A percentile compares a stretch with the other conserved stretches of the same genome.
Evolutionary conservation across 2,888 invertebrate species (phyloP).

Genomic region (Sipha maydis): DNA sequence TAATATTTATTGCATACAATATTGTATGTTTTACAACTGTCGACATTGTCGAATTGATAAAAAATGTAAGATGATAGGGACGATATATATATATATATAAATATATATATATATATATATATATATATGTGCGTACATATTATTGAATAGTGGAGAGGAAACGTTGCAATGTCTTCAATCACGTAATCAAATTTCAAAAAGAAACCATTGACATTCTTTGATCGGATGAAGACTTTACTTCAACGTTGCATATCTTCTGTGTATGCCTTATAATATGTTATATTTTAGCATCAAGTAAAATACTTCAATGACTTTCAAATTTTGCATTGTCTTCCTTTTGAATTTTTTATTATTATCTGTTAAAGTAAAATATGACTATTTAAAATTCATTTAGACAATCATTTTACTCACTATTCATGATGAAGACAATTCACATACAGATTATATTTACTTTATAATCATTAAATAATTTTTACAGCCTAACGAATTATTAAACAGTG

Average conservation of each 20-base stretch:
- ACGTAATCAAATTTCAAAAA: slow-evolving; percentile 1
- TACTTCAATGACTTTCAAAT: not conserved
- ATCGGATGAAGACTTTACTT: not conserved
- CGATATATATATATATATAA: not conserved
- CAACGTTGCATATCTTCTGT: not conserved
- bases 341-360: not conserved
- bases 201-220: slow-evolving; percentile 17
- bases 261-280: not conserved
- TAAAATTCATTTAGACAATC: not conserved
- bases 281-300: not conserved
- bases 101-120: no score
- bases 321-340: not conserved
- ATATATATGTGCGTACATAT: not conserved
- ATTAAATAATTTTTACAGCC: not conserved
- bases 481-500: not conserved
- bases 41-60: not conserved
- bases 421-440: no score
- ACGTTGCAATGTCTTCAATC: not conserved
- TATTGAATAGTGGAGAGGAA: no score
- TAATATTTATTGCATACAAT: no score
- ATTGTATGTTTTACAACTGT: not conserved
- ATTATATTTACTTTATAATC: not conserved
- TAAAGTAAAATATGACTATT: not conserved
- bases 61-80: not conserved
- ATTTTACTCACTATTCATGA: not conserved